A percentile compares a stretch with the other conserved stretches of the same genome.
phyloP scores from a whole-genome alignment of 1,140 invertebrate genomes.

The Pteromalus puparum region DNA sequence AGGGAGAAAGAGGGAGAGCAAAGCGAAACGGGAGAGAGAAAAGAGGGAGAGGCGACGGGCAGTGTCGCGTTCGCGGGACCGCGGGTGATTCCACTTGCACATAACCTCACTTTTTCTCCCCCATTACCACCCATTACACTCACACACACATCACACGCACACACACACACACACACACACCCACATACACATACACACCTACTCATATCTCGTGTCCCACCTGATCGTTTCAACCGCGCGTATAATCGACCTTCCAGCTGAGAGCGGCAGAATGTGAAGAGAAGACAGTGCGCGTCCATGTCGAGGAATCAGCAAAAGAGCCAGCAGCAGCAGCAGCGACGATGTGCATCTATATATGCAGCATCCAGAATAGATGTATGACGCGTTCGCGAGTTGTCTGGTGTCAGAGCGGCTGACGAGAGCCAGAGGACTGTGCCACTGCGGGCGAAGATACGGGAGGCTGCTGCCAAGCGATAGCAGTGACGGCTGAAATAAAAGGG shows the following conservation, averaged over 20 bases:
- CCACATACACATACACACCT: not conserved
- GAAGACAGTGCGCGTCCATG: not conserved
- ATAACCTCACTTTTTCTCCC: slow-evolving; percentile 46
- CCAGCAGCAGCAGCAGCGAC: not conserved
- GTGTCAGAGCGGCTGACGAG: not conserved
- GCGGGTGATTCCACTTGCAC: slow-evolving; percentile 43
- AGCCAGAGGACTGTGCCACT: not conserved
- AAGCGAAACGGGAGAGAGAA: slow-evolving; percentile 4
- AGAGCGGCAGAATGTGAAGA: not conserved
- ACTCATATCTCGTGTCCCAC: not conserved
- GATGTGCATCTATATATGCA: not conserved
- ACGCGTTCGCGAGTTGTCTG: slow-evolving; percentile 4
- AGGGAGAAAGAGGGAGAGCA: not conserved
- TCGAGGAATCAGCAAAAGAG: not conserved
- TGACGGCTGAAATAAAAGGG: not conserved
- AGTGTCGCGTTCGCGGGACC: slow-evolving; percentile 8
- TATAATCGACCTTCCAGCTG: not conserved
- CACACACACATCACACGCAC: not conserved
- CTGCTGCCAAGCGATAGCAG: not conserved
- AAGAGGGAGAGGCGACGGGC: slow-evolving; percentile 38
- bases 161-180: not conserved
- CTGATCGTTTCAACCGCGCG: not conserved
- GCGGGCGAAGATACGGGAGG: no score
- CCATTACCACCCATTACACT: not conserved
- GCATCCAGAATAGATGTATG: not conserved